Evolutionary conservation across 2,888 invertebrate species (phyloP), one percentile per base, ranked within the genome.

Genomic region (Ferrisia virgata): DNA sequence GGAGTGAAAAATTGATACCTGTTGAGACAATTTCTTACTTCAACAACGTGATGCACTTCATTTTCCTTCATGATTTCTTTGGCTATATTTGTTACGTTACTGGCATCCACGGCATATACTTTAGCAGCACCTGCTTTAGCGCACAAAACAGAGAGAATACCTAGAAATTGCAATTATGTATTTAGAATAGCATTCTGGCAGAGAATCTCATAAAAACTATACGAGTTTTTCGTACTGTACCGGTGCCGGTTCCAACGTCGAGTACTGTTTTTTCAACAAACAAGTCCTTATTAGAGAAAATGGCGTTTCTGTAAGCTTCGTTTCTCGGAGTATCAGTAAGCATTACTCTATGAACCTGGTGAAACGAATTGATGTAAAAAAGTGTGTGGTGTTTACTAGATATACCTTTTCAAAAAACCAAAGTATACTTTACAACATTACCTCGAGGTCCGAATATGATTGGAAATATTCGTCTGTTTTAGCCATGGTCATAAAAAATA

Each of bases 71-170:
- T 91, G 25, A 94, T 90, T 88, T 93, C 90, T 85, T 91, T 89
- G 1, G 94, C 92, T 80, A 94, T 88, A 87, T 90, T 89, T 4
- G 93, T 93, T 47, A 94, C 89, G 86, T 92, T 91, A 87, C 94
- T 94, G 1, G 95, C 95, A 91, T 96, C 96, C 0, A 96, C 92
- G 9, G 96, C 95, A 88, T 93, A 95, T 0, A 96, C 96, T 88
- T 93, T 93, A 85, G 91, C 92, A 5, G 97, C 97, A n/a, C 97
- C 97, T 39, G 95, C 96, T 89, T 93, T 91, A 0, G 95, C 97
- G 88, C 95, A 96, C 89, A 96, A 96, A 87, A 97, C 90, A 1
- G 97, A 96, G 33, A 98, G 89, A 86, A 98, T 95, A 33, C 97
- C 92, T 88, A 89, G 31, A 86, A 84, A 84, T 18, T n/a, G n/a